phyloP scores from a whole-genome alignment of 2,797 vertebrate species.

The Dromococcyx pavoninus region DNA sequence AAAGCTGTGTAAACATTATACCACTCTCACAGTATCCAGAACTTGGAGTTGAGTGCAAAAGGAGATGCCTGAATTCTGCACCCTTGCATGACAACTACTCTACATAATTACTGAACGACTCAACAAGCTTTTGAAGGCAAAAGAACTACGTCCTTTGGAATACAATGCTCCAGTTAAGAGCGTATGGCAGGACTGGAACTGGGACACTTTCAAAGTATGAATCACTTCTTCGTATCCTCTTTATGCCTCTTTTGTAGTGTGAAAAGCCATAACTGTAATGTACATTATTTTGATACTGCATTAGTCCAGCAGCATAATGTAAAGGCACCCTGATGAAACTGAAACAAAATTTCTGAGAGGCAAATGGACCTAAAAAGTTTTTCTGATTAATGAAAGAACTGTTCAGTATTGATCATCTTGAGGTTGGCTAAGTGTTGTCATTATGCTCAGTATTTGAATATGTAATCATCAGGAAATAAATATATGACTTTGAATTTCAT shows the following conservation, averaged over 20 bases:
- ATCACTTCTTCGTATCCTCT: not conserved
- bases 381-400: not conserved
- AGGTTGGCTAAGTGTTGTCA: not conserved
- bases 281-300: not conserved
- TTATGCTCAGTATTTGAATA: not conserved
- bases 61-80: not conserved
- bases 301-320: not conserved
- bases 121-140: not conserved
- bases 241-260: not conserved
- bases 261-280: not conserved
- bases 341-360: not conserved
- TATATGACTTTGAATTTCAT: not conserved
- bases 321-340: not conserved
- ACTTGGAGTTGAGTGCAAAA: not conserved
- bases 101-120: not conserved
- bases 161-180: not conserved
- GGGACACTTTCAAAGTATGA: not conserved
- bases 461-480: not conserved
- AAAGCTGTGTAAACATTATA: not conserved
- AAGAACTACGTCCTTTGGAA: not conserved
- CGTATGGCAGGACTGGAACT: not conserved
- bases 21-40: not conserved
- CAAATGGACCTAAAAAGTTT: not conserved
- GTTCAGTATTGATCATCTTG: not conserved
- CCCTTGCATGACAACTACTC: not conserved